Evolutionary conservation across 2,888 invertebrate species (phyloP), one percentile per base, ranked within the genome.

Genomic region (Amaurobius ferox): DNA sequence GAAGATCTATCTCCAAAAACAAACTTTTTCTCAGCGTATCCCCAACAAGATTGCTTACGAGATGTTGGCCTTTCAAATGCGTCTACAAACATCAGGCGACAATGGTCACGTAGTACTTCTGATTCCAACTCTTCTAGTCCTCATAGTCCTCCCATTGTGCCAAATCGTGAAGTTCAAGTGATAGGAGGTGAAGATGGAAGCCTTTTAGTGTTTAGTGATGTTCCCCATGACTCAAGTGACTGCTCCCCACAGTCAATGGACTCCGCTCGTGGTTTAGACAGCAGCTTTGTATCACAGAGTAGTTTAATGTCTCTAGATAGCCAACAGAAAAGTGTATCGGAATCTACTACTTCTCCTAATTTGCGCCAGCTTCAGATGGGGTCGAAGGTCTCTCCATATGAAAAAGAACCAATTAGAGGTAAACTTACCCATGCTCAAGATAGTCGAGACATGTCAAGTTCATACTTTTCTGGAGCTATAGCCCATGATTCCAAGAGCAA

Each of bases 71-170:
- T 73, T 9, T 68, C 66, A 1, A 68, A 73, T 66, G 90, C 90
- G 7, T 90, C 90, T 28, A 85, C 90, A 88, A 89, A 89, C 76
- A 88, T 89, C 74, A 89, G 90, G 16, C 89, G 89, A 62, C 90
- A 90, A 68, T 88, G 89, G 55, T 90, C 90, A 7, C 88, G 89
- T 13, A 89, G 89, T 85, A 74, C 88, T n/a, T 85, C 86, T 30
- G 89, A 89, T 26, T 89, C 89, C 67, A 89, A 89, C 70, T 89
- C 89, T 66, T 88, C 89, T 35, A 89, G 89, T 81, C 90, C 90
- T 19, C 90, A 90, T 61, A 90, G 90, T 72, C 89, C 89, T 16
- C 44, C 88, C 55, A 61, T 90, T 89, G 88, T 90, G 90, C 78
- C 83, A 77, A 79, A 40, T 28, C 61, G 73, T 13, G 86, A 86